Evolutionary conservation across 2,113 vertebrate species (phyloP), one percentile per base, ranked within the genome.

Genomic region (Ammodytes dubius): DNA sequence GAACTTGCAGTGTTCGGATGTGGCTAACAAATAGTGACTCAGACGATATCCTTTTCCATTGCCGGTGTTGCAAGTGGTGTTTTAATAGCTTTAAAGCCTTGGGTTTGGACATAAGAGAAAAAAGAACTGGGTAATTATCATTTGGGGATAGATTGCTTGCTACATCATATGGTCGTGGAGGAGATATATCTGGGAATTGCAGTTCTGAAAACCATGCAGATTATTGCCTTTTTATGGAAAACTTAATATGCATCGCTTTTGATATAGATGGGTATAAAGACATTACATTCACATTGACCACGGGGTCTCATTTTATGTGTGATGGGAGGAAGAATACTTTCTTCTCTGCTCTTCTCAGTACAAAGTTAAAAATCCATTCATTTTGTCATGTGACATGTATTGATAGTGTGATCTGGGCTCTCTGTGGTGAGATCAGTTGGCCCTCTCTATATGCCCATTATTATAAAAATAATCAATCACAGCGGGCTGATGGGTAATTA

Each of bases 381-480:
- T 27, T 35, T 35, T 9, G 1, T 42, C 49, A 39, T 67, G 4
- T 74, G 59, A 74, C n/a, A 54, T 17, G 19, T 74, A 84, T 83
- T 72, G 76, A 82, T 80, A 58, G 42, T 64, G 61, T 68, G 35
- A 72, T 87, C 45, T 50, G 56, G 27, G 46, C 6, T 54, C 50
- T 45, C 54, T 12, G 45, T 46, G 49, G 37, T 70, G 67, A 46
- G 52, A 83, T 79, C 49, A 52, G 42, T 78, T n/a, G 13, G 19
- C 52, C 58, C 61, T 5, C 58, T 42, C 1, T 1, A 4, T 1
- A 4, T 15, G 6, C 40, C 56, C 37, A 8, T 59, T 10, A 53
- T 65, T 27, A 75, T 75, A 35, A 9, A 74, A 81, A 40, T 14
- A 69, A 87, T 82, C 77, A 71, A 42, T 79, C 50, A 70, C 10